These are phyloP conservation scores for Nebria brevicollis DNA, from an alignment of 2,888 invertebrate genomes.

Conservation along the genomic window DNA sequence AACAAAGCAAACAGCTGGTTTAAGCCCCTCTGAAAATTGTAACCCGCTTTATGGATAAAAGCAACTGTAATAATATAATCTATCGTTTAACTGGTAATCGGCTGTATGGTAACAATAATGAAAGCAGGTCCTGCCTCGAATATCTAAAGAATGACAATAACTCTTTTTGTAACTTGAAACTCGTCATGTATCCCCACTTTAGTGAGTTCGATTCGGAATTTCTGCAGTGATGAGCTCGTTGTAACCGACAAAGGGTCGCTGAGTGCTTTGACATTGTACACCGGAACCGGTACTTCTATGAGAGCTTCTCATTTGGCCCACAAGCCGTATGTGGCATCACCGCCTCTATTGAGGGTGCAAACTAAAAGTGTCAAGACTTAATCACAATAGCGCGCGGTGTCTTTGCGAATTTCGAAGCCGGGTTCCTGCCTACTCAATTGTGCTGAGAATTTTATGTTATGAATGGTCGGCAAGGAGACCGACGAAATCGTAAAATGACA, in stretches of 20 bases:
- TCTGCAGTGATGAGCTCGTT: conserved; percentile 3
- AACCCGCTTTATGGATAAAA: neutral
- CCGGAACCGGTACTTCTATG: conserved; percentile 38
- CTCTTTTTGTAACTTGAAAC: neutral
- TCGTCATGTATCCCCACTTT: neutral
- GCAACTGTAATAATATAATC: neutral
- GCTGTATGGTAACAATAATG: conserved; percentile 2
- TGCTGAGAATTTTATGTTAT: neutral
- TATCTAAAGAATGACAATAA: conserved; percentile 2
- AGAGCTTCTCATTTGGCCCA: neutral
- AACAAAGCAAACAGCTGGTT: neutral
- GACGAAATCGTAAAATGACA: neutral
- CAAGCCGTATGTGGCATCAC: neutral
- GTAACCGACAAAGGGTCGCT: conserved; percentile 34
- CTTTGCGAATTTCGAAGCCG: conserved; percentile 12
- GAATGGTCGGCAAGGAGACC: neutral
- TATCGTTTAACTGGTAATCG: neutral
- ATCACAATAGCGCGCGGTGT: conserved; percentile 4
- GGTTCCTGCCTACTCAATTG: neutral
- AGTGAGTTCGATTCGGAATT: conserved; percentile 17
- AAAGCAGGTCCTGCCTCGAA: neutral
- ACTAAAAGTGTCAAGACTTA: neutral
- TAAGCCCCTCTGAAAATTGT: neutral
- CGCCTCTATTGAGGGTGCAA: conserved; percentile 10
- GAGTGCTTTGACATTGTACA: conserved; percentile 32